phyloP scores from a whole-genome alignment of 2,113 vertebrate genomes.

The Galeopterus variegatus region DNA sequence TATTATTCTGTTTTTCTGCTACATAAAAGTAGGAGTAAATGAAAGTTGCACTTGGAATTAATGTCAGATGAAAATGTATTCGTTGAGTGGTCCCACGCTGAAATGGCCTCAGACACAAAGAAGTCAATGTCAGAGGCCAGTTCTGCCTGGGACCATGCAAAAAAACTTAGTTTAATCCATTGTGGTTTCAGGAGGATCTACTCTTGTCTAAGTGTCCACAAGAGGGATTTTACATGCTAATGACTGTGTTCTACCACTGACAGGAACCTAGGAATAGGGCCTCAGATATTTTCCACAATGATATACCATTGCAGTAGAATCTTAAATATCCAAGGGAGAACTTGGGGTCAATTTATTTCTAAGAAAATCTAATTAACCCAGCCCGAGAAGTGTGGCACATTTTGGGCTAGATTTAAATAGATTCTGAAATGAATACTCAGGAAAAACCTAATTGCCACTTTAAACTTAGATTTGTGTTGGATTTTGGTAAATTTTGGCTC shows the following conservation, averaged over 20 bases:
- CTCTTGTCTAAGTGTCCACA: not conserved
- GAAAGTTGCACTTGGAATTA: conserved; percentile 19
- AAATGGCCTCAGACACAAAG: not conserved
- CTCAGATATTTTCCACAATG: not conserved
- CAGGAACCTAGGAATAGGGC: not conserved
- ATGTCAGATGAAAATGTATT: conserved; percentile 48
- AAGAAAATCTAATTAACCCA: not conserved
- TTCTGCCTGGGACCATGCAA: not conserved
- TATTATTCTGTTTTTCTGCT: not conserved
- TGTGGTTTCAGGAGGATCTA: not conserved
- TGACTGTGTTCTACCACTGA: not conserved
- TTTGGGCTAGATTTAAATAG: conserved; percentile 40
- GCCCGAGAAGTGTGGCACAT: not conserved
- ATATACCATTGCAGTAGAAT: not conserved
- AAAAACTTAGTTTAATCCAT: not conserved
- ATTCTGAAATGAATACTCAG: conserved; percentile 45
- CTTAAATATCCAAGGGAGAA: not conserved
- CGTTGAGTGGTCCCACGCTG: not conserved
- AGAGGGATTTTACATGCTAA: not conserved
- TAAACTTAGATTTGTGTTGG: conserved; percentile 44
- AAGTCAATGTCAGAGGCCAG: not conserved
- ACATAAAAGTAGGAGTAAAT: not conserved
- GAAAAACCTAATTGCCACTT: conserved; percentile 46
- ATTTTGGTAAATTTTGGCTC: conserved; percentile 58
- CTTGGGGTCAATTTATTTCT: not conserved